Evolutionary conservation across 2,888 invertebrate genomes (phyloP).

Genomic region (Cephus nigrinus): DNA sequence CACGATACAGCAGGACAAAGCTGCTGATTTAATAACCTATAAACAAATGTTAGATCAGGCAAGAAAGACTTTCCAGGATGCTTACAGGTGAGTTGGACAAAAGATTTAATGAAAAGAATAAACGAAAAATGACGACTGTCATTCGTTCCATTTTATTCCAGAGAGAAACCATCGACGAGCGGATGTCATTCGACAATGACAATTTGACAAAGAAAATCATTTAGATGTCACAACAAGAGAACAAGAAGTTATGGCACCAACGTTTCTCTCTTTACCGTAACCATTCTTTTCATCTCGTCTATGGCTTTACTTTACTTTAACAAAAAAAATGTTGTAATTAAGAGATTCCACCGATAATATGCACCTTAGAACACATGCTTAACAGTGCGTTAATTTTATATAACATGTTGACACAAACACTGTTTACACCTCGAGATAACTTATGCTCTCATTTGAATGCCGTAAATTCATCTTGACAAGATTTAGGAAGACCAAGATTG

Average conservation of each 20-base stretch:
- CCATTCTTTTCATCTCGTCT: neutral
- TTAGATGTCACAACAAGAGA: neutral
- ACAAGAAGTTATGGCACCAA: neutral
- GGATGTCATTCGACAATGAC: constrained; percentile 28
- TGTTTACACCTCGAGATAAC: constrained; percentile 25
- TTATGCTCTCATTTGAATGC: constrained; percentile 29
- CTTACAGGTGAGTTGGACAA: constrained; percentile 51
- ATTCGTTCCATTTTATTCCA: constrained; percentile 5
- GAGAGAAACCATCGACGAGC: constrained; percentile 19
- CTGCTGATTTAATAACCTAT: constrained; percentile 70
- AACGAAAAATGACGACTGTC: neutral
- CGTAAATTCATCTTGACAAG: constrained; percentile 43
- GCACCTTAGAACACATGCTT: neutral
- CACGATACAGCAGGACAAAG: constrained; percentile 74
- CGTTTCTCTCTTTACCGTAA: neutral
- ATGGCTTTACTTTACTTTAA: no score
- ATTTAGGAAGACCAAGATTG: constrained; percentile 31
- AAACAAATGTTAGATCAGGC: constrained; percentile 72
- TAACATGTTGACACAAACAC: constrained; percentile 37
- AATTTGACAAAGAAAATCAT: constrained; percentile 17
- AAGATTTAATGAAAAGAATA: neutral
- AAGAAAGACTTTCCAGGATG: constrained; percentile 71
- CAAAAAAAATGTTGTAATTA: constrained; percentile 40
- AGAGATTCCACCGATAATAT: constrained; percentile 10
- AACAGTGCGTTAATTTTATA: constrained; percentile 26